Conservation (phyloP, 2,888 invertebrate species). For the Coenonympha arcania region DNA sequence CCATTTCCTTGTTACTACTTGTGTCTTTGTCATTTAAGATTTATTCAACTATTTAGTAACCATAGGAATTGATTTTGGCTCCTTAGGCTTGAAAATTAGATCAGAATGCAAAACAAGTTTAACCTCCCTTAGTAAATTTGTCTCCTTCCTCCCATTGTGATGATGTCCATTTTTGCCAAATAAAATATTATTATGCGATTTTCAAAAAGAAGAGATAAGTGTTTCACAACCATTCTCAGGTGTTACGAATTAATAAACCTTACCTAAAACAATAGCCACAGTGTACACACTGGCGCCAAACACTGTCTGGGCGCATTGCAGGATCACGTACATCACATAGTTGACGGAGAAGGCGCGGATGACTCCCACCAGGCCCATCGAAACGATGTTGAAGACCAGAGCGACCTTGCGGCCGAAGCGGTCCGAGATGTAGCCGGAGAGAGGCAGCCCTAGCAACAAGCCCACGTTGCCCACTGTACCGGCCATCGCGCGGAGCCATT, state of each 20-base stretch:
- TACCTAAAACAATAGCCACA: conserved; percentile 3
- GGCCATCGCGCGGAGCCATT: conserved; percentile 3
- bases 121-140: too few relatives aligned
- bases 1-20: too few relatives aligned
- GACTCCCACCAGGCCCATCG: not conserved
- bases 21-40: too few relatives aligned
- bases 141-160: too few relatives aligned
- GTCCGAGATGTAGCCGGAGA: conserved; percentile 2
- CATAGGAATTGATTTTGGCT: too few relatives aligned
- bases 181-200: too few relatives aligned
- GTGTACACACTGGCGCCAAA: not conserved
- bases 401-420: conserved; percentile 6
- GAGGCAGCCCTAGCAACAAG: not conserved
- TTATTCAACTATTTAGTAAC: too few relatives aligned
- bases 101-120: too few relatives aligned
- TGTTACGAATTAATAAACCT: not conserved
- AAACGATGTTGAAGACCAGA: not conserved
- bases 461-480: conserved; percentile 3
- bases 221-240: too few relatives aligned
- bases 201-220: too few relatives aligned
- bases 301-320: not conserved
- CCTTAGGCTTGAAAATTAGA: too few relatives aligned
- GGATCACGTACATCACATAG: conserved; percentile 3
- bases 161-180: too few relatives aligned
- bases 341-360: conserved; percentile 2